These are phyloP conservation scores for Crax fasciolata DNA, from an alignment of 2,797 vertebrate species.

Conservation along the genomic window DNA sequence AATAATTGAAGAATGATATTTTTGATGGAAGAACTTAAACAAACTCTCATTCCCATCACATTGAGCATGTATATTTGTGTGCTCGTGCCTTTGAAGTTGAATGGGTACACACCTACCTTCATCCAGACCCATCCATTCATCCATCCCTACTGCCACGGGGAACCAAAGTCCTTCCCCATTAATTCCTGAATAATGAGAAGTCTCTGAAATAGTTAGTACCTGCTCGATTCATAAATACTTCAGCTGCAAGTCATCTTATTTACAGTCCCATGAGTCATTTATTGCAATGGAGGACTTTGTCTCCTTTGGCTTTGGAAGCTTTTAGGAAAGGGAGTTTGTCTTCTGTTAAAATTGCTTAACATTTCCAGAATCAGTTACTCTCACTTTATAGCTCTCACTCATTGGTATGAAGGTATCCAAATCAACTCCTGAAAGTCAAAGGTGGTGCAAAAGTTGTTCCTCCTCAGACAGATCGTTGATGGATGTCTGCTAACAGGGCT, in stretches of 20 bases:
- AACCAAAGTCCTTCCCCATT: neutral
- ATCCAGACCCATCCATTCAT: neutral
- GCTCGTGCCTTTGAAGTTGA: neutral
- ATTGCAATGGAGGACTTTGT: neutral
- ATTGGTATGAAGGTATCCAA: neutral
- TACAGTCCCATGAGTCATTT: neutral
- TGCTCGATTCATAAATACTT: neutral
- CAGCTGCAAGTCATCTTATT: neutral
- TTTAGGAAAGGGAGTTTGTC: neutral
- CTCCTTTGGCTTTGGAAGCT: neutral
- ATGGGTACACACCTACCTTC: neutral
- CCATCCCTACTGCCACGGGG: neutral
- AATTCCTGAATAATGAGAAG: neutral
- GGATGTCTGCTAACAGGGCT: neutral
- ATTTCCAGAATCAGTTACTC: neutral
- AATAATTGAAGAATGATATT: conserved; percentile 48
- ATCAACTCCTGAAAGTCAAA: neutral
- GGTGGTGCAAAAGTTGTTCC: neutral
- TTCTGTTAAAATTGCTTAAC: neutral
- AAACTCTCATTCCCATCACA: neutral
- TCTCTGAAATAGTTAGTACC: neutral
- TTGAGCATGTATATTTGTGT: neutral
- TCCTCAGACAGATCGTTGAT: neutral
- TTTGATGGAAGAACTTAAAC: conserved; percentile 40
- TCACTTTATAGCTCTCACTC: neutral